Percentiles rank a stretch among this genome's conserved stretches.
phyloP scores from a whole-genome alignment of 1,140 invertebrate genomes.

The Aphelinus certus region DNA sequence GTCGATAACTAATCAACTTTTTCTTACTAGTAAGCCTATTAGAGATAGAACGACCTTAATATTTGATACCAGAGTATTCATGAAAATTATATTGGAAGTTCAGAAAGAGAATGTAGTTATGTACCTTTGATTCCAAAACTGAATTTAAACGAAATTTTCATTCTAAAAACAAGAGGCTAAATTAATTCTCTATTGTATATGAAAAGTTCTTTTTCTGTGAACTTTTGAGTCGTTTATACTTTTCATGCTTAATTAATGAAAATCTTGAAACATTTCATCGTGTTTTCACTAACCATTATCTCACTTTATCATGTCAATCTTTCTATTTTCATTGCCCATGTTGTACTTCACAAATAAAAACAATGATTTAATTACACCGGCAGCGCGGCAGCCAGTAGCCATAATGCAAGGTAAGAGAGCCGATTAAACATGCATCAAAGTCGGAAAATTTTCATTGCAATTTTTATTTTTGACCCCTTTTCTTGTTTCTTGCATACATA shows the following conservation, averaged over 20 bases:
- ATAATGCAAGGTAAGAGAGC: conserved; percentile 66
- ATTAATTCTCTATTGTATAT: conserved; percentile 25
- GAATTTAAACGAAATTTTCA: conserved; percentile 12
- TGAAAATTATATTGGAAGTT: conserved; percentile 17
- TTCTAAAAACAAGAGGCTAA: neutral
- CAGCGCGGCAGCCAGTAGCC: conserved; percentile 67
- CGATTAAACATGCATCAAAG: conserved; percentile 64
- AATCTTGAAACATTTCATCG: conserved; percentile 37
- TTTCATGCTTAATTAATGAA: conserved; percentile 34
- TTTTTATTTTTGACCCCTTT: conserved; percentile 51
- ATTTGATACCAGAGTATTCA: conserved; percentile 11
- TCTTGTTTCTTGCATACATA: conserved; percentile 50
- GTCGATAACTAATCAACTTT: conserved; percentile 40
- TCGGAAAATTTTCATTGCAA: conserved; percentile 59
- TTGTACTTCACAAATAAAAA: conserved; percentile 65
- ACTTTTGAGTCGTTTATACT: conserved; percentile 34
- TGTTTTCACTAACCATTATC: conserved; percentile 42
- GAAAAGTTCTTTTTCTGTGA: conserved; percentile 37
- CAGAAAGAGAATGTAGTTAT: conserved; percentile 35
- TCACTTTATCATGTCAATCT: conserved; percentile 52
- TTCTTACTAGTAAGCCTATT: conserved; percentile 19
- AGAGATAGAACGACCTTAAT: conserved; percentile 6
- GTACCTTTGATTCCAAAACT: conserved; percentile 7
- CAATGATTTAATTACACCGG: conserved; percentile 68
- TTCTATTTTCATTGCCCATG: conserved; percentile 57